Conservation (phyloP, 2,113 vertebrate genomes). For the Nothocercus julius region DNA sequence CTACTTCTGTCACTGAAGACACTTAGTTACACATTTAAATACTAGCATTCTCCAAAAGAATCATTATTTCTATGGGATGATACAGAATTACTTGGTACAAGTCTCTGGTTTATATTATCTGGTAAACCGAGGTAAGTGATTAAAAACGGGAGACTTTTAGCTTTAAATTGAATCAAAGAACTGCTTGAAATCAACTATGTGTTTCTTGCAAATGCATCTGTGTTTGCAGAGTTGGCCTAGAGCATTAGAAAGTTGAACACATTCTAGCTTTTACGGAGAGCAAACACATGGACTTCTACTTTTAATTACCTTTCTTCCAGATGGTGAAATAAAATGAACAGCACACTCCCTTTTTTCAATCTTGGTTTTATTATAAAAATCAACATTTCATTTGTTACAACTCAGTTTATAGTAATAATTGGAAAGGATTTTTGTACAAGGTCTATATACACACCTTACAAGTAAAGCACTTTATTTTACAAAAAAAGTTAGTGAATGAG, state of each 20-base stretch:
- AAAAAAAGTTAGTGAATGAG: conserved; percentile 79
- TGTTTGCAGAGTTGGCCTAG: background rate
- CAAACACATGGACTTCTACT: background rate
- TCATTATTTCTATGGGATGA: background rate
- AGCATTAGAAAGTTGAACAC: background rate
- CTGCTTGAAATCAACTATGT: background rate
- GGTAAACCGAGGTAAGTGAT: background rate
- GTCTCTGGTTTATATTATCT: background rate
- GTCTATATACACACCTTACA: conserved; percentile 88
- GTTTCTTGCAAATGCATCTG: background rate
- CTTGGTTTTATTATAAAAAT: conserved; percentile 92
- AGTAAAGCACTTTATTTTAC: conserved; percentile 89
- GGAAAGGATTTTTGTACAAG: conserved; percentile 87
- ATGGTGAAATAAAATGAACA: background rate
- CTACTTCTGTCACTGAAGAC: background rate
- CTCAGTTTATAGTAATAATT: conserved; percentile 88
- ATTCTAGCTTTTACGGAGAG: background rate
- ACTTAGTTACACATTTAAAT: background rate
- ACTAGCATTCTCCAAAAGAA: background rate
- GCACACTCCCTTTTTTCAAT: conserved; percentile 74
- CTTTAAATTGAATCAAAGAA: background rate
- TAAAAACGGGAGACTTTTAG: background rate
- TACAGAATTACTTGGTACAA: background rate
- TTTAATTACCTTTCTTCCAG: background rate
- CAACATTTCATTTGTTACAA: conserved; percentile 94